Conservation (phyloP, 2,888 invertebrate genomes). For the Polia nebulosa region DNA sequence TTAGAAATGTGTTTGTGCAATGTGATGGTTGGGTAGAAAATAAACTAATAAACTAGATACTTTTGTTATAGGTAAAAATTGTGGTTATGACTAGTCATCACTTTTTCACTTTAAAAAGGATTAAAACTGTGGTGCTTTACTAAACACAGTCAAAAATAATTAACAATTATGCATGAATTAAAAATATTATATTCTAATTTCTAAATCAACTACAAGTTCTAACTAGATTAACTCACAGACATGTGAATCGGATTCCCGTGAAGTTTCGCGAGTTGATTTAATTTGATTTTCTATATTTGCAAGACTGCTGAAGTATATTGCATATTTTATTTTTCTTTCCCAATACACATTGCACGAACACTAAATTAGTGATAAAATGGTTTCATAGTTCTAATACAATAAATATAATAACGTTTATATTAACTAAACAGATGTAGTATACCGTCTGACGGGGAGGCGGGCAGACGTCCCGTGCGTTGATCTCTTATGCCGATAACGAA, state of each 20-base stretch:
- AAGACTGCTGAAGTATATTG: no score
- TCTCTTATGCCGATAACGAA: conserved; percentile 78
- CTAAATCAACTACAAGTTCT: no score
- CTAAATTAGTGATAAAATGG: conserved; percentile 55
- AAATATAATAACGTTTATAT: conserved; percentile 56
- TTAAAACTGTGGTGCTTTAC: neutral
- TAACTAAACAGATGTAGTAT: conserved; percentile 57
- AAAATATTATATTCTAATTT: no score
- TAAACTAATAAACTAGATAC: no score
- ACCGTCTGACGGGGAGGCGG: conserved; percentile 67
- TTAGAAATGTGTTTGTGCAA: conserved; percentile 43
- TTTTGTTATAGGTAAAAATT: neutral
- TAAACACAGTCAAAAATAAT: neutral
- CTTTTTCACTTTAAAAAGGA: neutral
- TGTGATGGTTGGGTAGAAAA: neutral
- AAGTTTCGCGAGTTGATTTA: neutral
- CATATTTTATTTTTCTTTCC: no score
- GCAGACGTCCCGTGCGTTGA: conserved; percentile 68
- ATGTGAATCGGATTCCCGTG: no score
- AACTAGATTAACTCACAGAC: no score
- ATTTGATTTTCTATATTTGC: no score
- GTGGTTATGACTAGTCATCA: no score
- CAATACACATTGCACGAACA: conserved; percentile 32
- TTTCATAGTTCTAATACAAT: conserved; percentile 59
- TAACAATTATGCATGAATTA: no score